phyloP scores from a whole-genome alignment of 2,113 vertebrate genomes.

The Misgurnus mizolepis region DNA sequence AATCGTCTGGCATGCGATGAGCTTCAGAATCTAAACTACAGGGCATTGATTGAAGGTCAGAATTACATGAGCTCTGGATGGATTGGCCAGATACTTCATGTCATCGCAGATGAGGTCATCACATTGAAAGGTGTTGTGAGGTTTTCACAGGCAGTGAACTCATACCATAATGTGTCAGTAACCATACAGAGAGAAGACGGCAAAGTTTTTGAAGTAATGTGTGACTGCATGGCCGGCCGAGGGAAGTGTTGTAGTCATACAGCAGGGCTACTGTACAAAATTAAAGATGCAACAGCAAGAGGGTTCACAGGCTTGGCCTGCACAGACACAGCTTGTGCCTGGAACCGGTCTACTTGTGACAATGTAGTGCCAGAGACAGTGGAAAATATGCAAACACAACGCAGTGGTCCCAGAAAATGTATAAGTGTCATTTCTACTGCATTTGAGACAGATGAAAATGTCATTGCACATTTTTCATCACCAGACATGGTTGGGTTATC shows the following conservation, averaged over 20 bases:
- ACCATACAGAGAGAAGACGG: not conserved
- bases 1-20: no score
- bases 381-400: conserved; percentile 14
- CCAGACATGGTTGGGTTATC: conserved; percentile 31
- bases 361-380: conserved; percentile 28
- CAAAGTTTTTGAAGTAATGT: conserved; percentile 6
- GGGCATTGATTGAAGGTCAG: conserved; percentile 8
- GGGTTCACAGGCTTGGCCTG: conserved; percentile 17
- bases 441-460: conserved; percentile 28
- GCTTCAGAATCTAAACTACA: no score
- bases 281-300: not conserved
- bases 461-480: conserved; percentile 27
- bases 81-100: conserved; percentile 10
- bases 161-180: conserved; percentile 4
- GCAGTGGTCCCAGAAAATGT: not conserved
- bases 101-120: not conserved
- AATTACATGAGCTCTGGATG: conserved; percentile 26
- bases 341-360: conserved; percentile 23
- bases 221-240: not conserved
- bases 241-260: conserved; percentile 30
- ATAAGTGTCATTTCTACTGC: not conserved
- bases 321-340: conserved; percentile 28
- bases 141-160: conserved; percentile 13
- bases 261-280: conserved; percentile 5
- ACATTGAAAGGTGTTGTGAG: conserved; percentile 8